These are phyloP conservation scores for Drosophila bocki DNA, from an alignment of 1,140 invertebrate species.

Conservation along the genomic window DNA sequence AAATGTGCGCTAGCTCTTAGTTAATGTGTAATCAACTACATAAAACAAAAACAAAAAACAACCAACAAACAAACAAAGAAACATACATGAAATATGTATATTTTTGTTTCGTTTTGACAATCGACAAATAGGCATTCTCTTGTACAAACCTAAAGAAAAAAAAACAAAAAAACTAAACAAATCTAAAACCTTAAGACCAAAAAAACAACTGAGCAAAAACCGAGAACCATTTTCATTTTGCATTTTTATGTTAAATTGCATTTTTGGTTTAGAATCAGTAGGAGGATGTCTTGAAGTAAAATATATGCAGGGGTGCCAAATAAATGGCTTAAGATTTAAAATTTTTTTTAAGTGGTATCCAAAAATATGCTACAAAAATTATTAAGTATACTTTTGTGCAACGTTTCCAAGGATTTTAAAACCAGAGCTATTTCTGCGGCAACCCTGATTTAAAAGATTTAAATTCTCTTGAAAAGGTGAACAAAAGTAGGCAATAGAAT, in stretches of 20 bases:
- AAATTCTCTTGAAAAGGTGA: neutral
- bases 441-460: neutral
- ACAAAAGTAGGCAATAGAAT: neutral
- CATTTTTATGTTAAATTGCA: conserved; percentile 50
- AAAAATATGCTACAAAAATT: neutral
- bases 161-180: conserved; percentile 39
- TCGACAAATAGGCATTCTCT: conserved; percentile 85
- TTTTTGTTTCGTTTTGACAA: conserved; percentile 85
- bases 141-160: conserved; percentile 74
- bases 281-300: neutral
- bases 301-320: neutral
- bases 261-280: conserved; percentile 20
- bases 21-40: conserved; percentile 57
- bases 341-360: no score
- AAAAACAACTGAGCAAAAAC: conserved; percentile 54
- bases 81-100: conserved; percentile 46
- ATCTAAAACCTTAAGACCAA: conserved; percentile 61
- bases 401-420: neutral
- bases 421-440: neutral
- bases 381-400: neutral
- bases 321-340: neutral
- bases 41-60: conserved; percentile 35
- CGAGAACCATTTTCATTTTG: conserved; percentile 48
- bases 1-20: conserved; percentile 57
- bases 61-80: conserved; percentile 56